Conservation (phyloP, 2,888 invertebrate species). For the Branchipolynoe longqiensis region DNA sequence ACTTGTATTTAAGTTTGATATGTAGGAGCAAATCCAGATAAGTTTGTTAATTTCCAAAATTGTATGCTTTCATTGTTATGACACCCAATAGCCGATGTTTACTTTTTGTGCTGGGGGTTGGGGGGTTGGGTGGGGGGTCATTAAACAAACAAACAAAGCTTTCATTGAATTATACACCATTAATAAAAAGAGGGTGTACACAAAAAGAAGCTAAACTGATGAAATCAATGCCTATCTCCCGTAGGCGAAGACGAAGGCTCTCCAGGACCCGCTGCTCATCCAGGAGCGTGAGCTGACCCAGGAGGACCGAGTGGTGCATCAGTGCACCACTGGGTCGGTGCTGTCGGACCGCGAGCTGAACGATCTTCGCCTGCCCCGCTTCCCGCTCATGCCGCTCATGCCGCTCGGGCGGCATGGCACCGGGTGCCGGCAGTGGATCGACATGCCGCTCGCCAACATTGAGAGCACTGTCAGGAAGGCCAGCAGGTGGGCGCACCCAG, state of each 20-base stretch:
- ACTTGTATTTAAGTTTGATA: too few species aligned
- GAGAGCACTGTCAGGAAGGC: conserved; percentile 77
- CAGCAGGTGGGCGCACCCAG: conserved; percentile 68
- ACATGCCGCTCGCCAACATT: conserved; percentile 79
- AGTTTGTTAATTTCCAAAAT: too few species aligned
- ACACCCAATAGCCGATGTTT: too few species aligned
- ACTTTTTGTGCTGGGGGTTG: too few species aligned
- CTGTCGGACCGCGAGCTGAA: conserved; percentile 77
- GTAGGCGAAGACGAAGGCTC: conserved; percentile 71
- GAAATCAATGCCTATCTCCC: too few species aligned
- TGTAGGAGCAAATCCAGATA: too few species aligned
- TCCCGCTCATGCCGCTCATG: conserved; percentile 78
- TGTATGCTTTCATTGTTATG: too few species aligned
- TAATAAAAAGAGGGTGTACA: too few species aligned
- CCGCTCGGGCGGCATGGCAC: conserved; percentile 80
- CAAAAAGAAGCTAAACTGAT: too few species aligned
- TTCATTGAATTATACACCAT: too few species aligned
- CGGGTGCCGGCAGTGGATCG: conserved; percentile 76
- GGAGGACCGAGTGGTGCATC: conserved; percentile 77
- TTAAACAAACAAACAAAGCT: too few species aligned
- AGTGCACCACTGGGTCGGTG: conserved; percentile 76
- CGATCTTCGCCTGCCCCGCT: conserved; percentile 69
- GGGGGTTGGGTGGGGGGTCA: too few species aligned
- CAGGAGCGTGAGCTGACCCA: conserved; percentile 73
- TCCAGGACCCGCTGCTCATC: conserved; percentile 76